Percentiles rank a stretch among this genome's conserved stretches.
phyloP scores from a whole-genome alignment of 2,797 vertebrate species.

The Arremon aurantiirostris region DNA sequence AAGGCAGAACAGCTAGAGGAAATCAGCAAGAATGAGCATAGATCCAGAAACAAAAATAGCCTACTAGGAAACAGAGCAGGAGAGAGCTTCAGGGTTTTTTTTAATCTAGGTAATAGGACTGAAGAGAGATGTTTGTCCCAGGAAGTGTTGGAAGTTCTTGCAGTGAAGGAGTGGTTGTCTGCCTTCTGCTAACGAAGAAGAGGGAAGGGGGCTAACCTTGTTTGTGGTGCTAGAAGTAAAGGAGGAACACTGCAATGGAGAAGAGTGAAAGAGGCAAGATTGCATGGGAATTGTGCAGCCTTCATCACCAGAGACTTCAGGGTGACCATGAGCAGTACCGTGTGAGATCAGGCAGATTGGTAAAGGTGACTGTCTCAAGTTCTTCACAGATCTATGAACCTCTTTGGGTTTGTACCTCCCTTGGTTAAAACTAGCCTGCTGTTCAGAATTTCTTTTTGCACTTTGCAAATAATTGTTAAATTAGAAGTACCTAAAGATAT shows the following conservation, averaged over 20 bases:
- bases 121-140: neutral
- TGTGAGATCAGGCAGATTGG: neutral
- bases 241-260: neutral
- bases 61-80: neutral
- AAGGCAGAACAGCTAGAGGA: neutral
- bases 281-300: neutral
- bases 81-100: neutral
- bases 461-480: neutral
- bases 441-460: neutral
- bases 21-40: neutral
- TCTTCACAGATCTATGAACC: neutral
- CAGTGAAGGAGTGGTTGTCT: neutral
- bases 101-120: neutral
- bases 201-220: neutral
- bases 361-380: neutral
- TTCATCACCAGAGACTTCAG: neutral
- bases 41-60: neutral
- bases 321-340: accelerated
- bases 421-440: neutral
- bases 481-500: neutral
- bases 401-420: neutral
- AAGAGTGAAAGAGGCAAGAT: neutral
- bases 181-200: neutral
- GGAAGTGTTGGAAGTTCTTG: neutral
- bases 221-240: neutral